Evolutionary conservation across 2,888 invertebrate genomes (phyloP).

Genomic region (Ophion costatus): DNA sequence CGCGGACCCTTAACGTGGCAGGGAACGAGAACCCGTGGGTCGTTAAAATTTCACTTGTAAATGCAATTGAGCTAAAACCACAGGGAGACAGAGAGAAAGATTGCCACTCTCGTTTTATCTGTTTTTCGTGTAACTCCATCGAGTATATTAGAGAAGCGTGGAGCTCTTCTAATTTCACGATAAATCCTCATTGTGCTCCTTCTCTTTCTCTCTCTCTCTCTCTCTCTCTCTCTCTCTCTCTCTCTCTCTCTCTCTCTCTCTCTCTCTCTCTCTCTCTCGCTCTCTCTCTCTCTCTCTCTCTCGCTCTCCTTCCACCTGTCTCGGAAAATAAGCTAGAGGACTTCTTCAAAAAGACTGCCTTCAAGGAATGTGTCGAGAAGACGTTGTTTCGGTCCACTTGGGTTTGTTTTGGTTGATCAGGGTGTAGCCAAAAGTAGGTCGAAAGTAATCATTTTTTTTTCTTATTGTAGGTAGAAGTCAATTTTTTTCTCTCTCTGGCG

Average conservation of each 20-base stretch:
- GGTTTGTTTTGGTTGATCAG: too few relatives aligned
- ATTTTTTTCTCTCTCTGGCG: too few relatives aligned
- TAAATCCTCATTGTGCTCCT: slow-evolving; percentile 46
- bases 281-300: too few relatives aligned
- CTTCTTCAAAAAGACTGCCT: too few relatives aligned
- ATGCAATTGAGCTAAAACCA: slow-evolving; percentile 66
- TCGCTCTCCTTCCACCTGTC: background rate
- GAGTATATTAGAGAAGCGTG: slow-evolving; percentile 33
- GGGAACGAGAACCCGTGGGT: slow-evolving; percentile 30
- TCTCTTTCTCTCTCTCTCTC: background rate
- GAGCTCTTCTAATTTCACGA: slow-evolving; percentile 52
- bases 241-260: background rate
- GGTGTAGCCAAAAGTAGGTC: background rate
- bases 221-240: background rate
- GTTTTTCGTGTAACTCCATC: slow-evolving; percentile 23
- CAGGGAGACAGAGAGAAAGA: slow-evolving; percentile 20
- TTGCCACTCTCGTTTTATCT: slow-evolving; percentile 23
- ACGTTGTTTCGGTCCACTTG: too few relatives aligned
- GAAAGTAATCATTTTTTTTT: background rate
- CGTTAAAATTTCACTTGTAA: slow-evolving; percentile 66
- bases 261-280: too few relatives aligned
- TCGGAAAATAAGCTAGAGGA: too few relatives aligned
- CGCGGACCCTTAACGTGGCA: background rate
- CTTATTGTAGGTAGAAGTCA: background rate
- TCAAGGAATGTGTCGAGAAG: too few relatives aligned